Evolutionary conservation across 2,888 invertebrate species (phyloP), one percentile per base, ranked within the genome.

Genomic region (Erebia epiphron): DNA sequence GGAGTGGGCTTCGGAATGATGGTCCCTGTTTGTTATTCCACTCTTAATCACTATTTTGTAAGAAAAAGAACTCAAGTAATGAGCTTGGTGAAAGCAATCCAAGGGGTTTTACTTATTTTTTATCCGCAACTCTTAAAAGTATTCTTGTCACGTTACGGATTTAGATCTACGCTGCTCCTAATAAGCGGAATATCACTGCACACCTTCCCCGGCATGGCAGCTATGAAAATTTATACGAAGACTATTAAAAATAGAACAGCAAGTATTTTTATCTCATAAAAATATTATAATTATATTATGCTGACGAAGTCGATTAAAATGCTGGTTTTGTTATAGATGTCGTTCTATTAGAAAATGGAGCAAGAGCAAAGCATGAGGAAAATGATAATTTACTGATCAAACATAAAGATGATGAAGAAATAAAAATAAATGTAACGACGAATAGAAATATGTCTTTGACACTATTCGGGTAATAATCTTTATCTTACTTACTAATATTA

Each of bases 1-100:
- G 95, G 95, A 76, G 83, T 95, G 18, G 96, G 96, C 8, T 93
- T 95, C 65, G 96, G 96, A 9, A 88, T 96, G 73, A 93, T 95
- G 86, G 90, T 95, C 21, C 95, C 95, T 2, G 94, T 95, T 1
- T 93, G 94, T 52, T 95, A 95, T 78, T 94, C 95, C 0, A 94
- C 94, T 0, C 89, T 96, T 66, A 96, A 96, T 76, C 87, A 91
- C 54, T 96, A 95, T 78, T 96, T 95, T 76, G 90, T 94, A 11
- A 93, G 87, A 72, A 95, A 90, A 78, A 91, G 95, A 77, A 94
- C 95, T 0, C 92, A 94, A 72, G 94, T 95, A 0, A 95, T 95
- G 95, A 95, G 95, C 68, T 82, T 94, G 0, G 92, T 95, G 57
- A 96, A 96, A 83, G 94, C 95, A 0, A 79, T 94, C 1, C 94